A percentile compares a stretch with the other conserved stretches of the same genome.
These are phyloP conservation scores for Epinephelus awoara DNA, from an alignment of 2,797 vertebrate genomes.

Conservation along the genomic window DNA sequence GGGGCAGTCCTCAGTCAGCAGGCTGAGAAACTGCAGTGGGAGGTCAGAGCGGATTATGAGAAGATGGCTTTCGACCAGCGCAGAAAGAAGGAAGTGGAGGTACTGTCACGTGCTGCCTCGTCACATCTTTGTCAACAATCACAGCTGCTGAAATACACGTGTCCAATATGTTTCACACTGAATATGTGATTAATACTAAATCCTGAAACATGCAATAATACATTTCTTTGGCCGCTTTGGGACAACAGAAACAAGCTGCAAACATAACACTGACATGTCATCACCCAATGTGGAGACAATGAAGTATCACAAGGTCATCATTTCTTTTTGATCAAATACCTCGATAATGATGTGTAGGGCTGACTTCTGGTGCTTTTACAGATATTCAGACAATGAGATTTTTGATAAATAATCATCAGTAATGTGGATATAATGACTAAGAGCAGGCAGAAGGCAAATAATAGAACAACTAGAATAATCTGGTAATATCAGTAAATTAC, in stretches of 20 bases:
- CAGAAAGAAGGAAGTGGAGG: conserved; percentile 90
- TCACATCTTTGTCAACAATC: background rate
- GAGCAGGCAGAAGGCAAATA: too few relatives aligned
- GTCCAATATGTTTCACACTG: background rate
- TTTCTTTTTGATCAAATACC: too few relatives aligned
- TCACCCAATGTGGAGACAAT: background rate
- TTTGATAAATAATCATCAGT: too few relatives aligned
- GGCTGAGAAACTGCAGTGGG: conserved; percentile 90
- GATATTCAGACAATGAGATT: too few relatives aligned
- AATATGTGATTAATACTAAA: background rate
- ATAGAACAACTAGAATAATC: too few relatives aligned
- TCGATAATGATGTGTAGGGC: too few relatives aligned
- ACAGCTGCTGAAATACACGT: background rate
- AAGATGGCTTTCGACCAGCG: conserved; percentile 88
- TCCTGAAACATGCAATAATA: too few relatives aligned
- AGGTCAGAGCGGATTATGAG: conserved; percentile 88
- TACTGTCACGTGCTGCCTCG: conserved; percentile 60
- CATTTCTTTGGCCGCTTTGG: background rate
- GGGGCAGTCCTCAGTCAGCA: conserved; percentile 88
- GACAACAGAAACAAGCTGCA: background rate
- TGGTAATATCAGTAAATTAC: too few relatives aligned
- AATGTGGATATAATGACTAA: too few relatives aligned
- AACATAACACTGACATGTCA: background rate
- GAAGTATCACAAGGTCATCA: too few relatives aligned
- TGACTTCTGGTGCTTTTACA: too few relatives aligned